Evolutionary conservation across 2,113 vertebrate genomes (phyloP), one percentile per base, ranked within the genome.

Genomic region (Murina feae): DNA sequence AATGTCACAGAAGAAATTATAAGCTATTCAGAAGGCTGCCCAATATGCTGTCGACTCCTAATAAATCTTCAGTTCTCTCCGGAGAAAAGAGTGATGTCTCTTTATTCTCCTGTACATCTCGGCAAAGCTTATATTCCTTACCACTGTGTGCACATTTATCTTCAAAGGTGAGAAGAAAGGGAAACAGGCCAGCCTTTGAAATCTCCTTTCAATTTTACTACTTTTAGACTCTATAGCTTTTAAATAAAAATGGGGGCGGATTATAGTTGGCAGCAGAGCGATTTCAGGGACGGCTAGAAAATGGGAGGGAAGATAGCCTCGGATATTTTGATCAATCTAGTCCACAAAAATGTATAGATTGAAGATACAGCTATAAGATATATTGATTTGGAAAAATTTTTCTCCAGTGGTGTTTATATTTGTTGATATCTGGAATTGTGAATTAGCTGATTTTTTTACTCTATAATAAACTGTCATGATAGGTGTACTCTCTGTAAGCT

Each of bases 141-240:
- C 37, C 1, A 2, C 4, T 9, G 1, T 25, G 23, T 37, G n/a
- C 17, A 60, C 9, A 3, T 95, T 97, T 74, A 66, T 96, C 93
- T 94, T 93, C 84, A 85, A 79, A 82, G 53, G 71, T 83, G 63
- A 37, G 69, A 74, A 93, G 76, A 97, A 94, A 94, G 76, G 81
- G 78, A 93, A 96, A 96, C 89, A 81, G 86, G 72, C 63, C 80
- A 49, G 37, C 1, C 0, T 90, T 87, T 92, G 74, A 89, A 89
- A 91, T 91, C 51, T 91, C 74, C 44, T 63, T 89, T 95, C 76
- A 7, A 0, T 90, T 85, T 93, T 83, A 60, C 60, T 88, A 37
- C 63, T 80, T 80, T 85, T 47, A 94, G 60, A 80, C 51, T 81
- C 68, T 90, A 85, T 86, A 32, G 42, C 85, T 75, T 95, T 96